Base-by-base conservation (phyloP, 2,113 vertebrate genomes). In the Chaenogobius annularis region DNA sequence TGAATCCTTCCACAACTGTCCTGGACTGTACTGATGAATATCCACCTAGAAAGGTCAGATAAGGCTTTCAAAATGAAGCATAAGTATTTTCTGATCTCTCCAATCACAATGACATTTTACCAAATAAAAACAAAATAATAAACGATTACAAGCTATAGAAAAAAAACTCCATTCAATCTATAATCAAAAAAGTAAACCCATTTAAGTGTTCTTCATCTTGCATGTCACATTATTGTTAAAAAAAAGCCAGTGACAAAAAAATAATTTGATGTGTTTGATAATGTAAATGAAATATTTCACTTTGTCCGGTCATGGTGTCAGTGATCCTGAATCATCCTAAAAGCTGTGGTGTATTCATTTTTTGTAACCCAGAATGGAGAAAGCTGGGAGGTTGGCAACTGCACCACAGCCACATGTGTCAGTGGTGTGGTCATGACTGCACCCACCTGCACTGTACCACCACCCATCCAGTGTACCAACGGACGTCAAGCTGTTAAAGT, bases 371-470 rank as follows among this genome's bases (percentile, higher is more conserved):
- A 96, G 96, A 90, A 82, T 73, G 94, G 94, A 17, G 92, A 97
- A 66, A 89, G 72, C 48, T 94, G 94, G 94, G 66, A 71, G 5
- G 63, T 89, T 71, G 81, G 89, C 26, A 95, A 94, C 66, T 98
- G 96, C 78, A 93, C 92, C 1, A 92, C 85, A 78, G 82, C 94
- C 44, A 81, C 82, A 11, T 98, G 97, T 23, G 80, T 74, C 5
- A 90, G 94, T 76, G 78, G 95, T 52, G 80, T 91, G 0, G 67
- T 95, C 72, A 75, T 69, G 0, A 12, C 92, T 26, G 31, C 7
- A 1, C 54, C 79, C 0, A 80, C 54, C 0, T 98, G 96, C 69
- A 78, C 90, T 0, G 67, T 69, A 7, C 17, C 66, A 3, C 72
- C 86, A 46, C 13, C 74, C 43, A 84, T 90, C 0, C 82, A 73